Percentiles rank a stretch among this genome's conserved stretches.
These are phyloP conservation scores for Miniopterus natalensis DNA, from an alignment of 2,113 vertebrate genomes.

Conservation along the genomic window DNA sequence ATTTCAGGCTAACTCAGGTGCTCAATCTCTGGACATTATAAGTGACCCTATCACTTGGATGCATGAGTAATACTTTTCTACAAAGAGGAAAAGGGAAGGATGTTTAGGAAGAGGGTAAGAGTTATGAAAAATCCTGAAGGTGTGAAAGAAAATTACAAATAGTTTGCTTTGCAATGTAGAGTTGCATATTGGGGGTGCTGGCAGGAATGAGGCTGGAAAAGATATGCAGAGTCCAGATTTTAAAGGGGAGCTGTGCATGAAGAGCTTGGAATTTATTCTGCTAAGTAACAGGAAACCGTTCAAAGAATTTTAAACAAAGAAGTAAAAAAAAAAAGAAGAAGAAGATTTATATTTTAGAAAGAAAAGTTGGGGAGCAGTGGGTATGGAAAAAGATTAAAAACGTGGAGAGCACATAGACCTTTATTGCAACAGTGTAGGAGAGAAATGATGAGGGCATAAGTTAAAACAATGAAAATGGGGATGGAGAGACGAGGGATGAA, in stretches of 20 bases:
- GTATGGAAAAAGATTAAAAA: background rate
- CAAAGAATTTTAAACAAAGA: background rate
- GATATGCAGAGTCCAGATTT: background rate
- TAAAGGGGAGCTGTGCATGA: background rate
- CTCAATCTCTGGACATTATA: too few relatives aligned
- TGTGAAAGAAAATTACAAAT: constrained; percentile 9
- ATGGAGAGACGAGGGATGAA: background rate
- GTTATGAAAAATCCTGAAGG: background rate
- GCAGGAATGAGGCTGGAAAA: background rate
- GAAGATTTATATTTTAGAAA: constrained; percentile 27
- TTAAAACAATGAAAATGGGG: background rate
- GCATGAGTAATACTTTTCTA: background rate
- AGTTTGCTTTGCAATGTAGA: background rate
- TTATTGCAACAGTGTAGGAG: background rate
- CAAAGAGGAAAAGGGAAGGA: constrained; percentile 17
- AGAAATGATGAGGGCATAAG: background rate
- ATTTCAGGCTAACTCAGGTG: too few relatives aligned
- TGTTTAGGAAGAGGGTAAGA: background rate
- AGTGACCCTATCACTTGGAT: background rate
- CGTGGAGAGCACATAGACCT: background rate
- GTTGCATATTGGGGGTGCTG: background rate
- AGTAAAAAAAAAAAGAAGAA: constrained; percentile 1
- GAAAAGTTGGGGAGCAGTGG: background rate
- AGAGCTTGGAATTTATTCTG: constrained; percentile 17
- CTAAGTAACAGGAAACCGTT: background rate